Base-by-base conservation (phyloP, 2,797 vertebrate genomes). In the Myoxocephalus aenaeus region DNA sequence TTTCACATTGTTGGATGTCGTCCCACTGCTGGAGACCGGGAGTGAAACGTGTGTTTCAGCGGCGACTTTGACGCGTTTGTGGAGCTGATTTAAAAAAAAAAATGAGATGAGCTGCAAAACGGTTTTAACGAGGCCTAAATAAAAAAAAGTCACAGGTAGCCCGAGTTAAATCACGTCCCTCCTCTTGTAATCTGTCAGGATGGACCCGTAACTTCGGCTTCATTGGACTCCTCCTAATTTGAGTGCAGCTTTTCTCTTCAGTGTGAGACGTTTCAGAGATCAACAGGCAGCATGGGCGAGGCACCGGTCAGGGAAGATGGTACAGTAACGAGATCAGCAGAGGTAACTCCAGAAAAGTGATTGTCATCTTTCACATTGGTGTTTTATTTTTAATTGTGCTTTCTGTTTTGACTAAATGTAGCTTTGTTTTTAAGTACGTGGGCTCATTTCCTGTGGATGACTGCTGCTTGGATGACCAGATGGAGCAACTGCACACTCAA, bases 371-470 rank as follows among this genome's bases (percentile, higher is more conserved):
- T 50, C 10, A n/a, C n/a, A n/a, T n/a, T n/a, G n/a, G n/a, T n/a
- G n/a, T n/a, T n/a, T n/a, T n/a, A n/a, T 48, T 7, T 50, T 2
- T 53, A 1, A 20, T 1, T 67, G 12, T 73, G n/a, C 44, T 53
- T 13, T 50, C 4, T 6, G 48, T 68, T 18, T 40, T 54, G 8
- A 7, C 20, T 75, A 18, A 79, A 27, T 7, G 14, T 25, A 0
- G 77, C 6, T 82, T 11, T 27, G 80, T 63, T n/a, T 12, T 51
- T 84, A 27, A 99, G 97, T 98, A 98, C 0, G 95, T 98, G 80
- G 98, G 98, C 68, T 99, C 98, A 44, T 99, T 99, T 88, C 75
- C 80, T 1, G 95, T 98, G 87, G 96, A 97, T 0, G 96, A 97
- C 87, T n/a, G 84, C 79, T 96, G 96, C 73, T 86, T 96, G 75